Evolutionary conservation across 1,140 invertebrate species (phyloP).

Genomic region (Apis florea): DNA sequence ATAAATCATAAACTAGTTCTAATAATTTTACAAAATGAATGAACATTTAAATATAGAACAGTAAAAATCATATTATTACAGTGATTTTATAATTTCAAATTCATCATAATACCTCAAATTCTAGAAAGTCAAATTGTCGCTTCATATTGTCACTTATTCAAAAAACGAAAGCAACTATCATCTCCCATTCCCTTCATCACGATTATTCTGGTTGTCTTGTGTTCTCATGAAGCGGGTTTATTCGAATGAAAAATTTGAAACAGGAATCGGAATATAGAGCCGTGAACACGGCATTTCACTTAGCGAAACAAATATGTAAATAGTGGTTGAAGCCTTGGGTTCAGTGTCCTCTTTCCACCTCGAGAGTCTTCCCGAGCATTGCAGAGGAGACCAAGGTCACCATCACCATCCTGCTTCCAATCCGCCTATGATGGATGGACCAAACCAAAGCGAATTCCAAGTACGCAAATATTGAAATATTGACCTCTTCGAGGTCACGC

Average conservation of each 20-base stretch:
- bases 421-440: slow-evolving; percentile 42
- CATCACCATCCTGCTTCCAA: slow-evolving; percentile 27
- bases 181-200: neutral
- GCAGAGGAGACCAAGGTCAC: slow-evolving; percentile 61
- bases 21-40: no score
- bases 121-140: neutral
- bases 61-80: no score
- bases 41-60: no score
- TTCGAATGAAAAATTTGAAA: slow-evolving; percentile 36
- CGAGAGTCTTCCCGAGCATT: slow-evolving; percentile 32
- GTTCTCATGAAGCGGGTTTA: slow-evolving; percentile 12
- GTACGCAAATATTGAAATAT: slow-evolving; percentile 59
- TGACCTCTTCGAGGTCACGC: slow-evolving; percentile 2
- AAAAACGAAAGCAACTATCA: neutral
- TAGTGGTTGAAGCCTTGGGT: slow-evolving; percentile 58
- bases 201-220: neutral
- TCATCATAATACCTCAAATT: neutral
- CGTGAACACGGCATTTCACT: slow-evolving; percentile 67
- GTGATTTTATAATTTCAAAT: neutral
- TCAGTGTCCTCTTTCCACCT: slow-evolving; percentile 47
- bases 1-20: no score
- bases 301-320: slow-evolving; percentile 71
- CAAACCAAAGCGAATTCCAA: slow-evolving; percentile 40
- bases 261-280: slow-evolving; percentile 50
- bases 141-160: neutral